Evolutionary conservation across 1,140 invertebrate genomes (phyloP).

Genomic region (Maconellicoccus hirsutus): DNA sequence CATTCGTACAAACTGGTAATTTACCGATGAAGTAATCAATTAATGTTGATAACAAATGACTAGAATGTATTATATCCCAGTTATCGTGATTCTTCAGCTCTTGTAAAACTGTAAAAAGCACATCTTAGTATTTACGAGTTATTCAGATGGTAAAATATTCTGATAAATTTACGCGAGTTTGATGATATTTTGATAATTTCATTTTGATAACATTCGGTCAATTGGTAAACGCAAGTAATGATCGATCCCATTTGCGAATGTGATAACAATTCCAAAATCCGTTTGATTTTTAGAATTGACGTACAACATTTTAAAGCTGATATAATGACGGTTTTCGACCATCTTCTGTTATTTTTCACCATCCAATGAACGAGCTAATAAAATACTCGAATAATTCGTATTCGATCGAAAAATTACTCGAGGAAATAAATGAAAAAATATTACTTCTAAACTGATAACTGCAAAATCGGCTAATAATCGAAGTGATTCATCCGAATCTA

Average conservation of each 20-base stretch:
- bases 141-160: too few species aligned
- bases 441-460: conserved; percentile 46
- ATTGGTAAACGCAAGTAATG: neutral
- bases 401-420: neutral
- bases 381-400: neutral
- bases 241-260: neutral
- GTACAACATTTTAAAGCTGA: neutral
- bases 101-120: conserved; percentile 11
- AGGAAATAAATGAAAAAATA: neutral
- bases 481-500: conserved; percentile 34
- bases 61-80: conserved; percentile 32
- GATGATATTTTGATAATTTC: neutral
- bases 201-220: neutral
- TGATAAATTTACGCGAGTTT: neutral
- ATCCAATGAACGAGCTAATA: neutral
- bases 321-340: neutral
- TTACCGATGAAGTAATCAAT: conserved; percentile 35
- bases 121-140: too few species aligned
- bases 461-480: conserved; percentile 48
- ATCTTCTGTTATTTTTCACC: neutral
- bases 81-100: neutral
- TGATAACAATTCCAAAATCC: neutral
- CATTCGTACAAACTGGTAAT: neutral
- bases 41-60: conserved; percentile 38
- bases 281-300: neutral